Base-by-base conservation (phyloP, 2,797 vertebrate genomes). In the Nannoperca obscura region DNA sequence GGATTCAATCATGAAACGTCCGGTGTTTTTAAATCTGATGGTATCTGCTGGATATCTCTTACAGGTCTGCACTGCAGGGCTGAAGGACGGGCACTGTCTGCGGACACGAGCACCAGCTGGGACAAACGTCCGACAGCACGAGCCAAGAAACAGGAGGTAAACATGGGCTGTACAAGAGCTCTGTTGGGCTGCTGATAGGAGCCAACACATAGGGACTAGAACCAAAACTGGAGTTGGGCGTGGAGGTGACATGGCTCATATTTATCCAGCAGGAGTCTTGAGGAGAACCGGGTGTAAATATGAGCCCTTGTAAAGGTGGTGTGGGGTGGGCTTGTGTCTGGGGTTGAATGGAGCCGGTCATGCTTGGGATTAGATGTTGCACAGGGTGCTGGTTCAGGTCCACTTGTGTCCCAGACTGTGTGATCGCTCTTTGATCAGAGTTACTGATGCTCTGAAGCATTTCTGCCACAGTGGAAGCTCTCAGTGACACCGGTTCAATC, bases 211-310 rank as follows among this genome's bases (percentile, higher is more conserved):
- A 5, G 15, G 62, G 40, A 2, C 27, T 4, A 0, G 34, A 52
- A 17, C 17, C 8, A 1, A 30, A 62, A 0, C 0, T 14, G 19
- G 54, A 14, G 5, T 4, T 4, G 0, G 40, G n/a, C 0, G 2
- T 1, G 3, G n/a, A 22, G 8, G 30, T 1, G 7, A 15, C 0
- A 1, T 46, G 46, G 13, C 9, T 27, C 19, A 32, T 2, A 0
- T 14, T 40, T 4, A 58, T 1, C 66, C 52, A 64, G 63, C 0
- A 3, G 22, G 24, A 1, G 42, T 24, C 1, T 5, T 6, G 61
- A 12, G 59, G 14, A 12, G 14, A n/a, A 5, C 12, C 30, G 7
- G 70, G 17, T 0, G 2, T 1, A 7, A 38, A 9, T 0, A 30
- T 15, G 7, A 61, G 5, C 27, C 38, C 5, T 6, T 30, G 69